phyloP scores from a whole-genome alignment of 1,140 invertebrate genomes.

The Ips nitidus region DNA sequence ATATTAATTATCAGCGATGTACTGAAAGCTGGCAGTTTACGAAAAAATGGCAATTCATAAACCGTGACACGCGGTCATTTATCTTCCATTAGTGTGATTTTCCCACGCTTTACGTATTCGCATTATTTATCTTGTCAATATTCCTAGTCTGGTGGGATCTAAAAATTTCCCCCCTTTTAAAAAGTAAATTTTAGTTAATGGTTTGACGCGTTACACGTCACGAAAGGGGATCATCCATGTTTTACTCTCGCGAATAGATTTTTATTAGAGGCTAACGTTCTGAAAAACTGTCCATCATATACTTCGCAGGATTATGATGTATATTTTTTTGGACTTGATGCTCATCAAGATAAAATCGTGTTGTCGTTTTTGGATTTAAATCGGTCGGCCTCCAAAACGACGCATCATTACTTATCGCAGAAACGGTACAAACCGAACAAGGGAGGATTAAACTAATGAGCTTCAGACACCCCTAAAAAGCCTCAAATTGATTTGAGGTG shows the following conservation, averaged over 20 bases:
- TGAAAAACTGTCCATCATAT: too few species aligned
- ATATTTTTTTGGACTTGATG: too few species aligned
- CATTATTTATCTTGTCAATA: slow-evolving; percentile 7
- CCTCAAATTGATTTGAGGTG: slow-evolving; percentile 26
- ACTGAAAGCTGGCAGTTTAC: neutral
- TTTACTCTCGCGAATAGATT: too few species aligned
- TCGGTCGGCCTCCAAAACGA: slow-evolving; percentile 3
- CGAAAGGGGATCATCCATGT: too few species aligned
- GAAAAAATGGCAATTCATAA: slow-evolving; percentile 2
- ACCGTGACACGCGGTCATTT: neutral
- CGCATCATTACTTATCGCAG: slow-evolving; percentile 25
- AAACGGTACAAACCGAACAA: slow-evolving; percentile 17
- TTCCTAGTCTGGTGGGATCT: slow-evolving; percentile 2
- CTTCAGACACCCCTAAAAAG: slow-evolving; percentile 23
- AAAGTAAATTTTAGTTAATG: slow-evolving; percentile 2
- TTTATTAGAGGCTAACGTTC: too few species aligned
- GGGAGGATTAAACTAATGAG: slow-evolving; percentile 26
- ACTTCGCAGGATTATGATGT: too few species aligned
- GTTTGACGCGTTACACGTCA: neutral
- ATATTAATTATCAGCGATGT: neutral
- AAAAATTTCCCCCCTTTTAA: neutral
- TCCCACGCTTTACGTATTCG: slow-evolving; percentile 4
- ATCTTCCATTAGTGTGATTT: slow-evolving; percentile 3
- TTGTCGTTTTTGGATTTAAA: slow-evolving; percentile 27
- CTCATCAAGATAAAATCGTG: neutral